phyloP scores from a whole-genome alignment of 2,113 vertebrate species.

The Syrrhaptes paradoxus region DNA sequence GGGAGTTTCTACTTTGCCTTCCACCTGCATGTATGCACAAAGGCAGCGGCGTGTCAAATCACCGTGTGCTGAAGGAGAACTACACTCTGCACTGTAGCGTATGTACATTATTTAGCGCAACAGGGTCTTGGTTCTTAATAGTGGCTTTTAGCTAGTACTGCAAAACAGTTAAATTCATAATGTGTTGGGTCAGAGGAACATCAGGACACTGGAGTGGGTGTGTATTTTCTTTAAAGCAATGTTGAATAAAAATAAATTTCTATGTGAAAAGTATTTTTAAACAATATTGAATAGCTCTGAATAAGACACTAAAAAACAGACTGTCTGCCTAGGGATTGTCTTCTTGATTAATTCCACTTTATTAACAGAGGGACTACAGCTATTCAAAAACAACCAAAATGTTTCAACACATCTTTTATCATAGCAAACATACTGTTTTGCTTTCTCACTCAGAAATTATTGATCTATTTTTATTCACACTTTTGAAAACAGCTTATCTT shows the following conservation, averaged over 20 bases:
- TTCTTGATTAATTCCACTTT: neutral
- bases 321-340: neutral
- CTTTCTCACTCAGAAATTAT: neutral
- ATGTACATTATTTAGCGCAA: neutral
- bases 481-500: neutral
- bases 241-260: slow-evolving; percentile 17
- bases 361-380: neutral
- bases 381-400: neutral
- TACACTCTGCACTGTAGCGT: neutral
- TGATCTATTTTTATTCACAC: neutral
- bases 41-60: neutral
- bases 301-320: neutral
- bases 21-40: neutral
- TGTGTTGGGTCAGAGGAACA: neutral
- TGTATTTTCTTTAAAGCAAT: neutral
- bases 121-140: neutral
- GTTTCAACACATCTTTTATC: neutral
- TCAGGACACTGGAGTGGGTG: neutral
- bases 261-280: slow-evolving; percentile 20
- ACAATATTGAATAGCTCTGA: neutral
- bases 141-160: neutral
- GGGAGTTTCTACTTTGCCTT: neutral
- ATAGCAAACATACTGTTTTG: neutral
- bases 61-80: neutral
- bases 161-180: neutral